A percentile compares a stretch with the other conserved stretches of the same genome.
Conservation (phyloP, 2,797 vertebrate species). For the Chaunax sp. region DNA sequence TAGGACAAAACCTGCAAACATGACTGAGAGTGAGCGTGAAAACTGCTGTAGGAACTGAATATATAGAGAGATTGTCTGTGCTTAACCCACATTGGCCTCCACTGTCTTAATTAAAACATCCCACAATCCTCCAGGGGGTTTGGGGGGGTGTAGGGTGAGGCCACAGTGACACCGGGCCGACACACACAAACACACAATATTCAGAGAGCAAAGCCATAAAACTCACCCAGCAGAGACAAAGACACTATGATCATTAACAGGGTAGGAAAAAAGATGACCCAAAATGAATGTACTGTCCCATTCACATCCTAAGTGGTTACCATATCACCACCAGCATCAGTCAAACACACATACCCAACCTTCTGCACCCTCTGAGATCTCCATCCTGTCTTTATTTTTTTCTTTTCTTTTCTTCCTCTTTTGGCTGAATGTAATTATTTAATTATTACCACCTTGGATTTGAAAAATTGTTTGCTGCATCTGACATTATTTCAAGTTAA, state of each 20-base stretch:
- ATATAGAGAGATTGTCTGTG: slow-evolving; percentile 31
- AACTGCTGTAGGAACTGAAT: slow-evolving; percentile 22
- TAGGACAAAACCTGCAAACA: slow-evolving; percentile 1
- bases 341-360: slow-evolving; percentile 17
- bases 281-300: slow-evolving; percentile 67
- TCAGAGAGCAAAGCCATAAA: slow-evolving; percentile 68
- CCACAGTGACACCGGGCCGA: slow-evolving; percentile 34
- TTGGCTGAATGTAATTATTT: slow-evolving; percentile 79
- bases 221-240: slow-evolving; percentile 27
- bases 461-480: slow-evolving; percentile 81
- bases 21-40: slow-evolving; percentile 8
- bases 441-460: slow-evolving; percentile 75
- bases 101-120: slow-evolving; percentile 68
- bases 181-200: slow-evolving; percentile 27
- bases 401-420: slow-evolving; percentile 55
- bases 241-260: slow-evolving; percentile 38
- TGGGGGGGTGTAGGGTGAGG: slow-evolving; percentile 9
- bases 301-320: slow-evolving; percentile 15
- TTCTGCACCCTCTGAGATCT: slow-evolving; percentile 50
- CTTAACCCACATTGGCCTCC: slow-evolving; percentile 73
- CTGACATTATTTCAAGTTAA: slow-evolving; percentile 81
- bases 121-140: slow-evolving; percentile 45
- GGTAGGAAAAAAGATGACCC: slow-evolving; percentile 30
- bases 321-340: slow-evolving; percentile 42
- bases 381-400: slow-evolving; percentile 15